Evolutionary conservation across 2,113 vertebrate genomes (phyloP).

Genomic region (Laticauda colubrina): DNA sequence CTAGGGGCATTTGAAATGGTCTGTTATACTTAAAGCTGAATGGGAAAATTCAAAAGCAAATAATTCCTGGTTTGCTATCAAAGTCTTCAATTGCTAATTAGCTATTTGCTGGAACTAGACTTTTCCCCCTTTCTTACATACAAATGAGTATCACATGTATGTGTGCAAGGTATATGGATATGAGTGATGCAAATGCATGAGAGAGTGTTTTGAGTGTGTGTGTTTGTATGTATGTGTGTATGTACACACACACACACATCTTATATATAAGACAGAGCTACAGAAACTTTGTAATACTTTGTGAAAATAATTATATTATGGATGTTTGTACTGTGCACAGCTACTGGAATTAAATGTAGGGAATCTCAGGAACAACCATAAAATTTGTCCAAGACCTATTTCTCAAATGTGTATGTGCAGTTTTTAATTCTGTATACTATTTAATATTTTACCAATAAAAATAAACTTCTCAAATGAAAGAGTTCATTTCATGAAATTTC

Average conservation of each 20-base stretch:
- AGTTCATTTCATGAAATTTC: slow-evolving; percentile 67
- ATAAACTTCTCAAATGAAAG: slow-evolving; percentile 79
- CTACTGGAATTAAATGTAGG: slow-evolving; percentile 87
- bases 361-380: slow-evolving; percentile 96
- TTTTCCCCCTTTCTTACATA: slow-evolving; percentile 63
- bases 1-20: slow-evolving; percentile 46
- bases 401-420: slow-evolving; percentile 84
- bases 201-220: slow-evolving; percentile 59
- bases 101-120: slow-evolving; percentile 65
- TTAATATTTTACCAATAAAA: slow-evolving; percentile 87
- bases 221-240: neutral
- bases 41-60: neutral
- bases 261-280: slow-evolving; percentile 76
- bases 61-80: neutral
- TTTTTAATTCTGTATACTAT: slow-evolving; percentile 87
- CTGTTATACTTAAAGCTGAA: neutral
- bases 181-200: slow-evolving; percentile 77
- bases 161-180: slow-evolving; percentile 69
- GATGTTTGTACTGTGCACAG: slow-evolving; percentile 89
- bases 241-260: neutral
- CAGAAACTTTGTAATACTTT: slow-evolving; percentile 91
- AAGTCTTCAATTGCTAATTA: slow-evolving; percentile 52
- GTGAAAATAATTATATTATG: slow-evolving; percentile 86
- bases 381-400: slow-evolving; percentile 84
- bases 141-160: slow-evolving; percentile 64